A percentile compares a stretch with the other conserved stretches of the same genome.
Conservation (phyloP, 2,113 vertebrate genomes). For the Pelodiscus sinensis region DNA sequence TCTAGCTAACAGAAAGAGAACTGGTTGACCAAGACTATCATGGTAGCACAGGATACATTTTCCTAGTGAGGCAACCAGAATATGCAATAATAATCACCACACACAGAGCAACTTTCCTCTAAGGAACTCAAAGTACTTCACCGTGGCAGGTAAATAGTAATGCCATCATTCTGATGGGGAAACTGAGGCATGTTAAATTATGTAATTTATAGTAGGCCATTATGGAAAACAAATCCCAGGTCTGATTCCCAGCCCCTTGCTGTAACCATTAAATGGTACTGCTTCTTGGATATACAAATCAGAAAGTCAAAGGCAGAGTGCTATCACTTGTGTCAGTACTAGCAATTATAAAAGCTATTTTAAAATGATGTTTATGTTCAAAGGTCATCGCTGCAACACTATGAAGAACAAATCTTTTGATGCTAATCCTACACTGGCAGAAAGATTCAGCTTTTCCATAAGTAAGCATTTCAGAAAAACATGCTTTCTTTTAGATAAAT, state of each 20-base stretch:
- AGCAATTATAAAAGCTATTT: slow-evolving; percentile 43
- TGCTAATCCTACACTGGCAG: slow-evolving; percentile 45
- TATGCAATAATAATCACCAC: neutral
- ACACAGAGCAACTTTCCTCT: neutral
- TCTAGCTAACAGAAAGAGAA: neutral
- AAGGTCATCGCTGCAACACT: slow-evolving; percentile 58
- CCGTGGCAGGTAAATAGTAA: neutral
- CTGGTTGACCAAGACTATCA: neutral
- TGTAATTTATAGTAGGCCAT: no score
- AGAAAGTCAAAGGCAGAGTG: neutral
- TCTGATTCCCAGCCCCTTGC: neutral
- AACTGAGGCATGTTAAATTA: neutral
- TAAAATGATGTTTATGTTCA: slow-evolving; percentile 45
- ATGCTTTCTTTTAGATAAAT: slow-evolving; percentile 62
- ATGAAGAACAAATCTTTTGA: slow-evolving; percentile 46
- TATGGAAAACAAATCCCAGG: neutral
- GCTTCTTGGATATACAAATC: neutral
- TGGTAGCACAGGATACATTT: neutral
- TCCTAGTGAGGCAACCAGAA: neutral
- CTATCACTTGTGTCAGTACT: neutral
- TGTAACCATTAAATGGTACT: neutral
- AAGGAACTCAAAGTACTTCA: neutral
- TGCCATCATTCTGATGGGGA: neutral
- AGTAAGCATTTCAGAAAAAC: neutral
- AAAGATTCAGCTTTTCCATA: slow-evolving; percentile 22